Percentiles rank a stretch among this genome's conserved stretches.
phyloP scores from a whole-genome alignment of 2,797 vertebrate genomes.

The Acanthurus leucopareius region DNA sequence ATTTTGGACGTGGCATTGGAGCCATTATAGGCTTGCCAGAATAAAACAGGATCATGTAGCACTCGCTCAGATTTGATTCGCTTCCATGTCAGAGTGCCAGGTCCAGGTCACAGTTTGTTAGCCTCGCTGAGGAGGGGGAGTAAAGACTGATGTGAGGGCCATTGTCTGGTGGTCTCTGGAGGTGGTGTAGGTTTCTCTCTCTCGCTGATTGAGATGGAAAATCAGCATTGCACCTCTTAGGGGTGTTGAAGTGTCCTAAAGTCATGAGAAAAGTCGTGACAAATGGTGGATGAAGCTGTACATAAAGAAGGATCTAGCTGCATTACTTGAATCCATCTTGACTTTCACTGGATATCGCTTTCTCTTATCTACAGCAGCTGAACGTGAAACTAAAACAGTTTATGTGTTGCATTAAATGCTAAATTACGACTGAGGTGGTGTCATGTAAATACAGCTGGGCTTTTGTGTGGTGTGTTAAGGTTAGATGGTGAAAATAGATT shows the following conservation, averaged over 20 bases:
- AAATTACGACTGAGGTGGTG: neutral
- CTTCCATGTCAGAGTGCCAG: constrained; percentile 69
- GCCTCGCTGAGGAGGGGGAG: constrained; percentile 41
- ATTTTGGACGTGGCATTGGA: constrained; percentile 31
- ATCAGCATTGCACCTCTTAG: constrained; percentile 46
- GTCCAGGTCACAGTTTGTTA: constrained; percentile 71
- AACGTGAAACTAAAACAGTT: constrained; percentile 4
- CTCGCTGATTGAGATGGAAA: constrained; percentile 74
- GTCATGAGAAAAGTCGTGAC: constrained; percentile 48
- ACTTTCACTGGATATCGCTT: constrained; percentile 11
- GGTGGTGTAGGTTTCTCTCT: constrained; percentile 66
- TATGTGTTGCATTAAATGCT: neutral
- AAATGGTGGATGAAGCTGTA: constrained; percentile 36
- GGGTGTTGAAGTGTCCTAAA: constrained; percentile 56
- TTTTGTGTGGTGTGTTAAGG: neutral
- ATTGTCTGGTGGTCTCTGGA: constrained; percentile 70
- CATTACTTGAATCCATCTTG: constrained; percentile 10
- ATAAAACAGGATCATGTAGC: constrained; percentile 62
- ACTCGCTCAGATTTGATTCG: constrained; percentile 51
- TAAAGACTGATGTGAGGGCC: constrained; percentile 61
- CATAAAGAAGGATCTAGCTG: constrained; percentile 17
- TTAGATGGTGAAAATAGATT: neutral
- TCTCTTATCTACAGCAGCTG: constrained; percentile 20
- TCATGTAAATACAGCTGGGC: constrained; percentile 1
- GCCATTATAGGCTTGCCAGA: constrained; percentile 38